A percentile compares a stretch with the other conserved stretches of the same genome.
Evolutionary conservation across 2,113 vertebrate genomes (phyloP).

Genomic region (Ctenodactylus gundi): DNA sequence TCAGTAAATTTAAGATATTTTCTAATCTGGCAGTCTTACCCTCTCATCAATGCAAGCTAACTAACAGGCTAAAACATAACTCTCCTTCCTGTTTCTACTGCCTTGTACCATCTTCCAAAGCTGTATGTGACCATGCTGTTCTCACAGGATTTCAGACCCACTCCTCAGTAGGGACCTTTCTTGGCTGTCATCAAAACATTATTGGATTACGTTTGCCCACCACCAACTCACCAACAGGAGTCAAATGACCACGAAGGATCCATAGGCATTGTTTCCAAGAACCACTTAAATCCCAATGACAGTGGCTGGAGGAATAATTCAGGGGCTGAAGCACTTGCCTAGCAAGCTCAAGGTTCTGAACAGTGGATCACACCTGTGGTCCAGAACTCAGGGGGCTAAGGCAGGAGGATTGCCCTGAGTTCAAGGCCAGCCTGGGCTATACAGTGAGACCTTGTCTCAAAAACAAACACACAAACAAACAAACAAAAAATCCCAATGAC

Average conservation of each 20-base stretch:
- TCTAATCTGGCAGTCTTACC: not conserved
- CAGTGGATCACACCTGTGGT: no score
- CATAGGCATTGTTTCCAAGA: not conserved
- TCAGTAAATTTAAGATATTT: not conserved
- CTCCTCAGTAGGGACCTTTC: not conserved
- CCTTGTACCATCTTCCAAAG: not conserved
- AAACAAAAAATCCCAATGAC: not conserved
- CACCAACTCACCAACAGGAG: not conserved
- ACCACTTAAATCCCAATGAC: not conserved
- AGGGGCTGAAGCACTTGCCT: no score
- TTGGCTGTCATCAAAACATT: not conserved
- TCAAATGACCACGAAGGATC: not conserved
- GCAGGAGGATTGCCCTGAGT: no score
- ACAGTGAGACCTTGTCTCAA: no score
- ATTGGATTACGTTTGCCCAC: not conserved
- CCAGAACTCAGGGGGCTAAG: no score
- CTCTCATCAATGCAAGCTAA: not conserved
- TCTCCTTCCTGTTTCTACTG: not conserved
- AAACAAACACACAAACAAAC: no score
- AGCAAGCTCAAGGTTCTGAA: no score
- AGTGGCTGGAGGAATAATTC: no score
- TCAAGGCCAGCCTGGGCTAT: no score
- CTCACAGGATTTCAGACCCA: not conserved
- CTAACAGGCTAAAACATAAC: not conserved
- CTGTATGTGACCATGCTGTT: not conserved